Evolutionary conservation across 2,113 vertebrate genomes (phyloP), one percentile per base, ranked within the genome.

Genomic region (Osmerus mordax): DNA sequence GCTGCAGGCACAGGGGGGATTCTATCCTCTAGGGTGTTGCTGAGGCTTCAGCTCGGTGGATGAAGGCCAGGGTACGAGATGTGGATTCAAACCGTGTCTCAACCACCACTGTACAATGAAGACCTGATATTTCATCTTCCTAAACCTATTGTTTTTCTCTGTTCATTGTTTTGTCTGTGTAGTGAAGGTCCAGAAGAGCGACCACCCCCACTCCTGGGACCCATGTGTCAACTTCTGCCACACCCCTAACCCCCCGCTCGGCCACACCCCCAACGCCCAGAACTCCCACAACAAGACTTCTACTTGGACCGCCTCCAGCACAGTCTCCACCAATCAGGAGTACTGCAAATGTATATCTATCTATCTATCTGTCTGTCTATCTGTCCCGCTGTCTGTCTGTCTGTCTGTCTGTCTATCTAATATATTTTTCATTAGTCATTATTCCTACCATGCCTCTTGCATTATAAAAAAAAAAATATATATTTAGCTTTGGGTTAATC

Each of bases 131-230:
- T 47, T 47, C 41, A 47, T 47, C 41, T 47, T 11, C 41, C 41
- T 47, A 9, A 47, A 47, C 41, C 41, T 11, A 11, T 56, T 56
- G 3, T 56, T n/a, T 2, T n/a, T 18, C 2, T 56, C 54, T 11
- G 14, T 5, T 25, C 60, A 3, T 19, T 29, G 21, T 8, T 67
- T 3, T 21, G 36, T 16, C 15, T 69, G 51, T 47, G 9, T 74
- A 95, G 95, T 94, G 87, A 95, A 94, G 78, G 89, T 95, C 74
- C 94, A 95, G 85, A 95, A 93, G 86, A 94, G 93, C 3, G 94
- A 95, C 71, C 92, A 93, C 60, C 88, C 90, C 4, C 93, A 92
- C 67, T 94, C 90, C 71, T 95, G 94, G 95, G 94, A 95, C 75
- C 93, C 94, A 54, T 94, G 92, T 19, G 81, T 91, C 80, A 92